These are phyloP conservation scores for Neoarius graeffei DNA, from an alignment of 2,113 vertebrate genomes.

Conservation along the genomic window DNA sequence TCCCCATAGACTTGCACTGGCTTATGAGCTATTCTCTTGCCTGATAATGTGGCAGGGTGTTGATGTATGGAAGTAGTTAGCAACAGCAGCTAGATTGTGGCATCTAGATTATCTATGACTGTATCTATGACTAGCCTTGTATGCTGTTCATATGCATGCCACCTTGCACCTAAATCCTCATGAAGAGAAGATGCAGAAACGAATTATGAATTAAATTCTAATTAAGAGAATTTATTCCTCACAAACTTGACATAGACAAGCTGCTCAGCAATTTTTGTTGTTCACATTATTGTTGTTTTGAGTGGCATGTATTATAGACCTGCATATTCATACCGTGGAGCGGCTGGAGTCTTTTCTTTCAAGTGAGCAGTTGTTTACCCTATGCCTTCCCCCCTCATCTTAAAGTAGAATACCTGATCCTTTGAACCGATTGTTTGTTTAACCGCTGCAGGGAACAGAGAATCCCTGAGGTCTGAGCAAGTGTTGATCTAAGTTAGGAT, in stretches of 20 bases:
- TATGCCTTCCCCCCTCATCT: constrained; percentile 59
- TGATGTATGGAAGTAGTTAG: constrained; percentile 1
- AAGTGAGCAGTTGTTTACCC: constrained; percentile 78
- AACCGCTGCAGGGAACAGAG: constrained; percentile 75
- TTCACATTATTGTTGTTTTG: constrained; percentile 53
- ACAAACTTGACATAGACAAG: constrained; percentile 42
- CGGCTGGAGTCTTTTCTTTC: constrained; percentile 64
- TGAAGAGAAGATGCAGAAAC: constrained; percentile 42
- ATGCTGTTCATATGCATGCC: constrained; percentile 11
- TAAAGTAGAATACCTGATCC: constrained; percentile 76
- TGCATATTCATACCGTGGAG: constrained; percentile 58
- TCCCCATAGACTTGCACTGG: background rate
- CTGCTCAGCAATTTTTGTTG: constrained; percentile 38
- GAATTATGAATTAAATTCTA: constrained; percentile 49
- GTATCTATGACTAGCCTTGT: constrained; percentile 4
- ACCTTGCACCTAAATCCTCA: constrained; percentile 16
- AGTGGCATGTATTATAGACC: constrained; percentile 64
- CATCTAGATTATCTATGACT: background rate
- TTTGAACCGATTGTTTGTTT: constrained; percentile 80
- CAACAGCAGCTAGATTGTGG: background rate
- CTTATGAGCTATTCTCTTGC: background rate
- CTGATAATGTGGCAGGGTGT: constrained; percentile 10
- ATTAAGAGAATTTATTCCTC: constrained; percentile 41
- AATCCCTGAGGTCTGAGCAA: constrained; percentile 77
- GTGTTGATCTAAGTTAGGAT: constrained; percentile 78